Percentiles rank a stretch among this genome's conserved stretches.
phyloP scores from a whole-genome alignment of 2,888 invertebrate species.

The Melieria omissa region DNA sequence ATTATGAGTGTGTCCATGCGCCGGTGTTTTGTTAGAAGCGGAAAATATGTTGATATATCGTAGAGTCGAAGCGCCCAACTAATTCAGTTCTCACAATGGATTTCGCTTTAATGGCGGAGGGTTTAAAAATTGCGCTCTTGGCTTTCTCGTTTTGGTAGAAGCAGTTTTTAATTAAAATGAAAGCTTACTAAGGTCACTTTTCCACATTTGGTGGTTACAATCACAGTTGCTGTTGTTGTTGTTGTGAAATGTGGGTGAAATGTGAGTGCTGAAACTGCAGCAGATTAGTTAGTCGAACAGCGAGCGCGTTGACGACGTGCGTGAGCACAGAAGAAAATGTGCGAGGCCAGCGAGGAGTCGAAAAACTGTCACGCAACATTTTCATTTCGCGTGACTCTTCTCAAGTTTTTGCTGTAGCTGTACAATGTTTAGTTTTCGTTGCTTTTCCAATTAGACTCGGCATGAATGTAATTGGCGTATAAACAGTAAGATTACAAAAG shows the following conservation, averaged over 20 bases:
- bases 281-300: too few species aligned
- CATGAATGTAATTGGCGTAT: neutral
- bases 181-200: conserved; percentile 26
- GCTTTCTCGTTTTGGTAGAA: neutral
- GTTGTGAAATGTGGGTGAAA: neutral
- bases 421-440: too few species aligned
- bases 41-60: too few species aligned
- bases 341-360: too few species aligned
- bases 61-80: neutral
- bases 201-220: neutral
- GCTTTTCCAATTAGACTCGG: too few species aligned
- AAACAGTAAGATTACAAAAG: conserved; percentile 38
- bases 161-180: conserved; percentile 36
- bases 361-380: neutral
- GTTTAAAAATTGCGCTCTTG: neutral
- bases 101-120: neutral
- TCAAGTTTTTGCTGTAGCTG: too few species aligned
- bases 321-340: too few species aligned
- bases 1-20: too few species aligned
- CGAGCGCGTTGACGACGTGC: too few species aligned
- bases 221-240: conserved; percentile 4
- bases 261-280: too few species aligned
- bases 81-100: conserved; percentile 8
- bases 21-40: too few species aligned
- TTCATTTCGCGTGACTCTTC: neutral